phyloP scores from a whole-genome alignment of 2,888 invertebrate genomes.

The Acrocyrtus sp. region DNA sequence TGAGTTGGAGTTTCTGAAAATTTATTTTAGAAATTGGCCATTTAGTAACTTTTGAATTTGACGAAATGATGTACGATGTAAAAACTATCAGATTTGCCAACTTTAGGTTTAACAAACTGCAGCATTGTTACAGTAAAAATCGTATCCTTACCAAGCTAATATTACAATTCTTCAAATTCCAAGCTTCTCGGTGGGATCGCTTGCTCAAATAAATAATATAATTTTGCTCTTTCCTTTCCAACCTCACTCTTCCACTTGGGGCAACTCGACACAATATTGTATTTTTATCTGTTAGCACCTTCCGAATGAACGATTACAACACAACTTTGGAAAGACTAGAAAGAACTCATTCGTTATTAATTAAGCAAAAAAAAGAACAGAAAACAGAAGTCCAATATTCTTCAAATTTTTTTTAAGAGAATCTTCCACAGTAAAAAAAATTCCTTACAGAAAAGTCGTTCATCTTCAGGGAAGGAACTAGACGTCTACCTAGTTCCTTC shows the following conservation, averaged over 20 bases:
- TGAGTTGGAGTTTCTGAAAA: neutral
- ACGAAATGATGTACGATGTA: too few species aligned
- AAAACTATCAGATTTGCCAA: too few species aligned
- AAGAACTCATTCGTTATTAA: constrained; percentile 11
- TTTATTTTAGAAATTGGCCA: neutral
- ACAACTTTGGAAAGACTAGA: constrained; percentile 22
- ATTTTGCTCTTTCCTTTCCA: neutral
- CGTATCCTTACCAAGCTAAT: too few species aligned
- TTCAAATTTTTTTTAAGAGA: neutral
- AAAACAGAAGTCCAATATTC: constrained; percentile 2
- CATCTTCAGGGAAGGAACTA: constrained; percentile 40
- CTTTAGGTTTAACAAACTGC: too few species aligned
- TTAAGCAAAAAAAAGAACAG: neutral
- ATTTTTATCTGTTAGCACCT: too few species aligned
- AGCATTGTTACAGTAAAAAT: too few species aligned
- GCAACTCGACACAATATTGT: neutral
- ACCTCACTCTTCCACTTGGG: neutral
- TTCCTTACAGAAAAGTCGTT: neutral
- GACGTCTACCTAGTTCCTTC: constrained; percentile 37
- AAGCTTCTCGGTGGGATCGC: neutral
- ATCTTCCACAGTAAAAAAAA: constrained; percentile 4
- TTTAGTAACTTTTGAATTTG: too few species aligned
- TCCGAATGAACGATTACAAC: neutral
- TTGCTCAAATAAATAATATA: neutral
- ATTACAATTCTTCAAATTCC: neutral